Evolutionary conservation across 1,140 invertebrate species (phyloP).

Genomic region (Meloidogyne hapla): DNA sequence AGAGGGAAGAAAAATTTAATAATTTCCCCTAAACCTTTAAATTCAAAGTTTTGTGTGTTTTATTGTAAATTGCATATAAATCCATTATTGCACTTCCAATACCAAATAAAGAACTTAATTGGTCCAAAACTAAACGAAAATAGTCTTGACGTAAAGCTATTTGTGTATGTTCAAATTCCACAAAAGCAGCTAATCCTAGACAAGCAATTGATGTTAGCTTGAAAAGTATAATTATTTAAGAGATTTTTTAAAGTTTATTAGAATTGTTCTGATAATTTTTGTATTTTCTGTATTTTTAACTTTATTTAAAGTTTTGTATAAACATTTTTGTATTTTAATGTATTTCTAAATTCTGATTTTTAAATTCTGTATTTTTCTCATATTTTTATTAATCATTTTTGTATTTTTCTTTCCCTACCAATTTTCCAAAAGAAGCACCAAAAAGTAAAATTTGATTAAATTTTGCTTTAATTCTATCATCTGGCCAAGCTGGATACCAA

Average conservation of each 20-base stretch:
- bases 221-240: too few relatives aligned
- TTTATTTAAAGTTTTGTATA: too few relatives aligned
- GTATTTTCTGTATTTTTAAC: too few relatives aligned
- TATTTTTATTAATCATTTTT: neutral
- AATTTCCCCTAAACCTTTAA: conserved; percentile 43
- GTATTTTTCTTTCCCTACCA: conserved; percentile 20
- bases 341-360: too few relatives aligned
- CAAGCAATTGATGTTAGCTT: conserved; percentile 10
- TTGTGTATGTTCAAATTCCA: conserved; percentile 59
- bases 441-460: conserved; percentile 21
- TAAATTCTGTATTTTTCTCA: too few relatives aligned
- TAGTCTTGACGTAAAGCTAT: conserved; percentile 54
- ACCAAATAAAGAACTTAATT: conserved; percentile 56
- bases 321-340: too few relatives aligned
- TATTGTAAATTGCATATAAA: conserved; percentile 50
- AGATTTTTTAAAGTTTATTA: too few relatives aligned
- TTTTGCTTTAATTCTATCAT: conserved; percentile 18
- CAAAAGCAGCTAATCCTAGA: conserved; percentile 19
- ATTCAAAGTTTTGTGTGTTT: conserved; percentile 48
- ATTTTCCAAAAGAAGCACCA: conserved; percentile 19
- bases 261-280: too few relatives aligned
- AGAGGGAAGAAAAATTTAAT: neutral
- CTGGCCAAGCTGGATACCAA: conserved; percentile 34
- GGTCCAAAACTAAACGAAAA: conserved; percentile 61
- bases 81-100: conserved; percentile 54